A percentile compares a stretch with the other conserved stretches of the same genome.
Conservation (phyloP, 1,140 invertebrate genomes). For the Heliconius congener region DNA sequence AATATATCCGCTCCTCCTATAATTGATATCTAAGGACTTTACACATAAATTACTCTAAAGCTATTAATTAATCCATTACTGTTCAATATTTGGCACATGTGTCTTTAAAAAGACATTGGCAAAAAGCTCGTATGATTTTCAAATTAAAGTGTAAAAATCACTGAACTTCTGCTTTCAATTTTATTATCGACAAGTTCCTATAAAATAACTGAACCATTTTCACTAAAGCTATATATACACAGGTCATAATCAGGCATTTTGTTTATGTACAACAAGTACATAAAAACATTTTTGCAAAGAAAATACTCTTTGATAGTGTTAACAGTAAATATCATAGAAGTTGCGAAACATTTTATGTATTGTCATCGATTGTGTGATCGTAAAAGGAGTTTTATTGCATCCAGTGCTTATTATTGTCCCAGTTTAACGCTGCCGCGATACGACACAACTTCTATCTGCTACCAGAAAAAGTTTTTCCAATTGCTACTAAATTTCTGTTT, state of each 20-base stretch:
- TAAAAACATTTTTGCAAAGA: not conserved
- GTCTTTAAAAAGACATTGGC: no score
- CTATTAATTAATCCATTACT: no score
- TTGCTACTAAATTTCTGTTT: not conserved
- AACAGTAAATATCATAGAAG: slow-evolving; percentile 34
- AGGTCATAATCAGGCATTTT: not conserved
- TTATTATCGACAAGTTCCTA: no score
- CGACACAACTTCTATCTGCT: not conserved
- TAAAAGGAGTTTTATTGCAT: slow-evolving; percentile 38
- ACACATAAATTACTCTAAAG: no score
- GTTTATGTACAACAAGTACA: not conserved
- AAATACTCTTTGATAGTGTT: slow-evolving; percentile 2
- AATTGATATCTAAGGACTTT: no score
- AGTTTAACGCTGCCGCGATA: slow-evolving; percentile 24
- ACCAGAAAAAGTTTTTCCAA: not conserved
- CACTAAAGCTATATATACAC: not conserved
- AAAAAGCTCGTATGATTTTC: no score
- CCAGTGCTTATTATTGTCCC: slow-evolving; percentile 40
- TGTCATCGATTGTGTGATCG: slow-evolving; percentile 35
- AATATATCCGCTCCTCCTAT: no score
- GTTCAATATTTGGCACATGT: no score
- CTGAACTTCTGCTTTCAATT: no score
- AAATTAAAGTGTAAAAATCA: no score
- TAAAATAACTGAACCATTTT: not conserved
- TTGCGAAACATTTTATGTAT: slow-evolving; percentile 28